Conservation (phyloP, 2,888 invertebrate genomes). For the Bombyx huttoni region DNA sequence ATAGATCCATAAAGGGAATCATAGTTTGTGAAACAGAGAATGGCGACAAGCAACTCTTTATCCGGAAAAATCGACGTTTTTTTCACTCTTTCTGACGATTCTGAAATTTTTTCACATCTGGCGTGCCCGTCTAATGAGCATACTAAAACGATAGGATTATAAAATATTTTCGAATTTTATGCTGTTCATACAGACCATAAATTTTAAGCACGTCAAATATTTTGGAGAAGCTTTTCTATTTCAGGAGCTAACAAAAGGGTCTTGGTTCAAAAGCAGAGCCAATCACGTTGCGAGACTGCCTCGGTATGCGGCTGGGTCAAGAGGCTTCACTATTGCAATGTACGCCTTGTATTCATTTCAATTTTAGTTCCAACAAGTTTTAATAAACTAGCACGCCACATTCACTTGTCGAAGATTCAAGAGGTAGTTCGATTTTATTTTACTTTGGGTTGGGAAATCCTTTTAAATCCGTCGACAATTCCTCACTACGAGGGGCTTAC, state of each 20-base stretch:
- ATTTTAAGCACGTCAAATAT: neutral
- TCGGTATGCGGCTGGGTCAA: conserved; percentile 19
- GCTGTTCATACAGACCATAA: no score
- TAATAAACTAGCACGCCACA: conserved; percentile 8
- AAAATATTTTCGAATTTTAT: no score
- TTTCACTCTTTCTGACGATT: no score
- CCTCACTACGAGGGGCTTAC: conserved; percentile 22
- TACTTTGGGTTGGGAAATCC: conserved; percentile 14
- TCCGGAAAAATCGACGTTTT: no score
- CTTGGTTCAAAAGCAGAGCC: conserved; percentile 14
- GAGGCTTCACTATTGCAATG: conserved; percentile 18
- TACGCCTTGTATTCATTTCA: conserved; percentile 20
- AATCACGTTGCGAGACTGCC: conserved; percentile 18
- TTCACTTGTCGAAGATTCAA: neutral
- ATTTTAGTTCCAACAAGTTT: conserved; percentile 17
- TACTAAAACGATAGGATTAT: no score
- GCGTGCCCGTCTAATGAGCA: no score
- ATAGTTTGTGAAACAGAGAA: no score
- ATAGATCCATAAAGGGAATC: no score
- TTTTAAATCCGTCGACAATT: conserved; percentile 13
- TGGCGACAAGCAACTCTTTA: no score
- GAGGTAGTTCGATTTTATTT: neutral
- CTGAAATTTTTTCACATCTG: no score
- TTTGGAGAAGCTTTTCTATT: conserved; percentile 17
- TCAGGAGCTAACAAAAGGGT: conserved; percentile 15